Conservation (phyloP, 2,888 invertebrate genomes). For the Luffia ferchaultella region DNA sequence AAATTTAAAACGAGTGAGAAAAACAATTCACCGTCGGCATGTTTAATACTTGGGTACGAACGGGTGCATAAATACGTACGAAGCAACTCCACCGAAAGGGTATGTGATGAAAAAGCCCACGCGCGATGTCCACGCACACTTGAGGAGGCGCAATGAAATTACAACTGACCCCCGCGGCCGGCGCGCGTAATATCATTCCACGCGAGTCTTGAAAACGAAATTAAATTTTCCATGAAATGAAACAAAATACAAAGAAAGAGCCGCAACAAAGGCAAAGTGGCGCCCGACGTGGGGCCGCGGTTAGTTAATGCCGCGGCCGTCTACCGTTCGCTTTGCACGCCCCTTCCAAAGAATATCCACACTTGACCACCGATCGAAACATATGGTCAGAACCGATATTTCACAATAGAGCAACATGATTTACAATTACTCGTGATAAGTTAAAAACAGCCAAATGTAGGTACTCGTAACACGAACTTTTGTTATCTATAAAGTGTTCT, state of each 20-base stretch:
- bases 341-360: too few relatives aligned
- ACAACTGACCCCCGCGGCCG: slow-evolving; percentile 47
- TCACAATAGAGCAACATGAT: too few relatives aligned
- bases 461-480: background rate
- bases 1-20: background rate
- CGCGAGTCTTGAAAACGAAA: slow-evolving; percentile 65
- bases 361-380: slow-evolving; percentile 29
- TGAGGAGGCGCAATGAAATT: slow-evolving; percentile 58
- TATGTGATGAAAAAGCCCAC: slow-evolving; percentile 57
- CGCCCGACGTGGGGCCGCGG: slow-evolving; percentile 36
- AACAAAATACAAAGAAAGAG: slow-evolving; percentile 64
- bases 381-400: too few relatives aligned
- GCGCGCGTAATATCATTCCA: slow-evolving; percentile 60
- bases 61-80: background rate
- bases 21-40: background rate
- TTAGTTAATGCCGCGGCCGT: slow-evolving; percentile 35
- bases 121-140: slow-evolving; percentile 61
- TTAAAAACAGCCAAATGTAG: background rate
- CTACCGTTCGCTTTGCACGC: slow-evolving; percentile 4
- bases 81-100: slow-evolving; percentile 43
- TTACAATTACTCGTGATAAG: too few relatives aligned
- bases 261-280: slow-evolving; percentile 53
- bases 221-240: slow-evolving; percentile 66
- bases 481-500: background rate
- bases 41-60: background rate